Percentiles rank a stretch among this genome's conserved stretches.
Conservation (phyloP, 2,113 vertebrate species). For the Hystrix brachyura region DNA sequence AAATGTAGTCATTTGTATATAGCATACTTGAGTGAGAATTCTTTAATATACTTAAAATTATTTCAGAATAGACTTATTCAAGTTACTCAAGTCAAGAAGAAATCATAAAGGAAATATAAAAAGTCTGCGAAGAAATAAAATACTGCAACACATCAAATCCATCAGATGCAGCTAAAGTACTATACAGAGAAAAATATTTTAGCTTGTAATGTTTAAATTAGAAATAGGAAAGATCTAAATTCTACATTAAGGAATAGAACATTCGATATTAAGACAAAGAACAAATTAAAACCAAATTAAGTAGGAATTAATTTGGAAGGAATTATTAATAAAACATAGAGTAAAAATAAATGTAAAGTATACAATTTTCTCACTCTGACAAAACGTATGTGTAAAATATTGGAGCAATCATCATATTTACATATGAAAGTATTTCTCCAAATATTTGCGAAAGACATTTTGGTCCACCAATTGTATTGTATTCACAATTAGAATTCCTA, state of each 20-base stretch:
- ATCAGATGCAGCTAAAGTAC: neutral
- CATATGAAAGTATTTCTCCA: neutral
- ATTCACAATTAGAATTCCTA: neutral
- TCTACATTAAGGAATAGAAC: neutral
- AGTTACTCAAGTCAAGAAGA: neutral
- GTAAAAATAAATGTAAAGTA: conserved; percentile 17
- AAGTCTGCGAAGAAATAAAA: conserved; percentile 25
- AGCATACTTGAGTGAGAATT: neutral
- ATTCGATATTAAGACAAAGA: neutral
- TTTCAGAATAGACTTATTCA: neutral
- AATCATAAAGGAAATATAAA: neutral
- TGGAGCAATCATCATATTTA: neutral
- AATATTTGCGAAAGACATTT: neutral
- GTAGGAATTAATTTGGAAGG: neutral
- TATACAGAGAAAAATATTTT: neutral
- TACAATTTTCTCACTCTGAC: neutral
- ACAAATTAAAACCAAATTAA: neutral
- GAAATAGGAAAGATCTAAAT: neutral
- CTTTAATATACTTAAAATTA: neutral
- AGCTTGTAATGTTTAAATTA: conserved; percentile 17
- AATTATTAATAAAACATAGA: conserved; percentile 5
- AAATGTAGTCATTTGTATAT: neutral
- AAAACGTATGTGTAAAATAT: neutral
- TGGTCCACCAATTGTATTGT: neutral
- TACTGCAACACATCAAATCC: neutral